Conservation (phyloP, 2,888 invertebrate genomes). For the Eumacrocentrus americanus region DNA sequence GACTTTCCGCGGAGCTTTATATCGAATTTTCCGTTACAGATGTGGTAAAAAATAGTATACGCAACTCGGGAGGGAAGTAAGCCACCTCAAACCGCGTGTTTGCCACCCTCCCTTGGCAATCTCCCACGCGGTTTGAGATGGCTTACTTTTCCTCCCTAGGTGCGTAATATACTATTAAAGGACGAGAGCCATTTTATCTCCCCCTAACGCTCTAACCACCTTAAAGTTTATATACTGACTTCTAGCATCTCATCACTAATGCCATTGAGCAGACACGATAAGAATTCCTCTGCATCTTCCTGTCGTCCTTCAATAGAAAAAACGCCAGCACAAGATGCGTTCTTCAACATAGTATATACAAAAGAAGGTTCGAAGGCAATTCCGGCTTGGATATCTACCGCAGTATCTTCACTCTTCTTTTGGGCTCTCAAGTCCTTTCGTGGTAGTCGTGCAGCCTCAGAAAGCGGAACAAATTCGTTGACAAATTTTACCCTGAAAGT, state of each 20-base stretch:
- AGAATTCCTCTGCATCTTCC: slow-evolving; percentile 97
- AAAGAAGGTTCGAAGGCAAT: slow-evolving; percentile 89
- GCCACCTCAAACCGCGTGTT: too few relatives aligned
- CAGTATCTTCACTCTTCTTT: slow-evolving; percentile 61
- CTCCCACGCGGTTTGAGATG: too few relatives aligned
- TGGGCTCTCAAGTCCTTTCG: slow-evolving; percentile 57
- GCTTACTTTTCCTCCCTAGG: too few relatives aligned
- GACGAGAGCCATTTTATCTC: too few relatives aligned
- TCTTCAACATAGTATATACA: slow-evolving; percentile 83
- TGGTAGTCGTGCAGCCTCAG: slow-evolving; percentile 65
- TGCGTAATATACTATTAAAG: too few relatives aligned
- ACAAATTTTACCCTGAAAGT: slow-evolving; percentile 74
- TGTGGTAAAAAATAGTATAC: too few relatives aligned
- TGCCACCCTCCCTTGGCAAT: too few relatives aligned
- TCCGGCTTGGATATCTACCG: slow-evolving; percentile 69
- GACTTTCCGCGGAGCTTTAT: too few relatives aligned
- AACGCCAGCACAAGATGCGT: slow-evolving; percentile 73
- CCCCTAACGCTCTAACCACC: too few relatives aligned
- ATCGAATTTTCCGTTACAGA: too few relatives aligned
- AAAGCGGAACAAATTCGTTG: slow-evolving; percentile 76
- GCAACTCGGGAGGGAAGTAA: too few relatives aligned
- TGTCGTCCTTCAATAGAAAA: slow-evolving; percentile 86
- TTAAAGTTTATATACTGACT: slow-evolving; percentile 64
- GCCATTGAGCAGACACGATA: slow-evolving; percentile 90
- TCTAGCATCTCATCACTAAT: slow-evolving; percentile 97